Percentiles rank a stretch among this genome's conserved stretches.
phyloP scores from a whole-genome alignment of 2,113 vertebrate species.

The Rhea pennata region DNA sequence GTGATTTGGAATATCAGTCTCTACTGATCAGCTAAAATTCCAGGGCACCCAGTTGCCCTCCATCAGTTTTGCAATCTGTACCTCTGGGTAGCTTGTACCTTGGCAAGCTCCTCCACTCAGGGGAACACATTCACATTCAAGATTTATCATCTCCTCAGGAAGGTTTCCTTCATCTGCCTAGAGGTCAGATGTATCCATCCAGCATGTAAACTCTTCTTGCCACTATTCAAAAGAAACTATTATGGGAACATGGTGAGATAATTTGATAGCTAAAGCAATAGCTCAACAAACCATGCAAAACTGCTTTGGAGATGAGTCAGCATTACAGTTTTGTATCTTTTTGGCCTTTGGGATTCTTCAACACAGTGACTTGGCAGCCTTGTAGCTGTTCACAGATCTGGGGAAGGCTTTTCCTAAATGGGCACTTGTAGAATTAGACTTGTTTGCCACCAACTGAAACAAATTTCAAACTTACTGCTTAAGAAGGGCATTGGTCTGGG shows the following conservation, averaged over 20 bases:
- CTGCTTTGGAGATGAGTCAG: background rate
- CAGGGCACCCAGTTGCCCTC: background rate
- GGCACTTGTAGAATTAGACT: background rate
- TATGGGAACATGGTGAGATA: fast-evolving
- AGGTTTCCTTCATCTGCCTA: background rate
- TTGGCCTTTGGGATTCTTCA: background rate
- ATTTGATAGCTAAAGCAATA: fast-evolving
- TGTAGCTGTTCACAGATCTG: background rate
- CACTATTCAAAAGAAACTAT: fast-evolving
- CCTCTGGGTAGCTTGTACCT: background rate
- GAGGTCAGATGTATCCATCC: background rate
- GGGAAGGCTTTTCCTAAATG: background rate
- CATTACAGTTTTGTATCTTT: fast-evolving
- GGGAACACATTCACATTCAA: too few relatives aligned
- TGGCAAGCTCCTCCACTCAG: background rate
- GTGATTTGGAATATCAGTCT: background rate
- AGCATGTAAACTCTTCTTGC: background rate
- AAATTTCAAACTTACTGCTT: background rate
- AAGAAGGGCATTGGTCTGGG: background rate
- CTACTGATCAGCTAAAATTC: background rate
- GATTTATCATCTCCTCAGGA: background rate
- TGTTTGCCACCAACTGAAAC: background rate
- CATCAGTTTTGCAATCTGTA: background rate
- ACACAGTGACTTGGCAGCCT: background rate
- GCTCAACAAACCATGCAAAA: fast-evolving